Evolutionary conservation across 2,113 vertebrate species (phyloP).

Genomic region (Halcyon senegalensis): DNA sequence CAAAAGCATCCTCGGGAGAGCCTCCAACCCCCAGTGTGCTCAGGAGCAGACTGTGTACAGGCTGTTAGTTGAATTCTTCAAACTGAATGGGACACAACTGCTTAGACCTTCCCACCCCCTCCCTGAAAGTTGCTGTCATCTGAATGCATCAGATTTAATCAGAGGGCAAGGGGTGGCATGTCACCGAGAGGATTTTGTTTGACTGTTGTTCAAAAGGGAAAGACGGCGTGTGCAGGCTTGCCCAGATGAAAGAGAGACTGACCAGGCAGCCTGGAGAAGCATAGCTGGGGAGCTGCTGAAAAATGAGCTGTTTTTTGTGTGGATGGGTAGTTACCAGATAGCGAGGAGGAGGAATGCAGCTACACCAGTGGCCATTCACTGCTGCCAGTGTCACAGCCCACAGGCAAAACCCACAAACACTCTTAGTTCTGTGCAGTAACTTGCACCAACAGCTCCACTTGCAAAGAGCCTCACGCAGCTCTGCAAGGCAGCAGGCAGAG

Average conservation of each 20-base stretch:
- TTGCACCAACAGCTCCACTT: not conserved
- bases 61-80: not conserved
- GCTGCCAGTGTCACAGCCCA: not conserved
- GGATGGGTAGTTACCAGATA: not conserved
- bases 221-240: not conserved
- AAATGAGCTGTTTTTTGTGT: not conserved
- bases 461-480: not conserved
- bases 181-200: not conserved
- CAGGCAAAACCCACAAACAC: not conserved
- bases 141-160: not conserved
- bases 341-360: not conserved
- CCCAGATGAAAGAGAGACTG: not conserved
- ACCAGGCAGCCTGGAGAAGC: not conserved
- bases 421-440: not conserved
- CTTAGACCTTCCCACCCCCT: not conserved
- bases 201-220: not conserved
- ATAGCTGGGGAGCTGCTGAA: not conserved
- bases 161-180: not conserved
- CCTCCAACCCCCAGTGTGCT: fast-evolving
- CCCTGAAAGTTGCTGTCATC: not conserved
- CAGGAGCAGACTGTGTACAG: not conserved
- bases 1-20: not conserved
- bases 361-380: not conserved
- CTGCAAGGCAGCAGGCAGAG: not conserved
- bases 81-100: not conserved